Evolutionary conservation across 2,113 vertebrate species (phyloP).

Genomic region (Vanacampus margaritifer): DNA sequence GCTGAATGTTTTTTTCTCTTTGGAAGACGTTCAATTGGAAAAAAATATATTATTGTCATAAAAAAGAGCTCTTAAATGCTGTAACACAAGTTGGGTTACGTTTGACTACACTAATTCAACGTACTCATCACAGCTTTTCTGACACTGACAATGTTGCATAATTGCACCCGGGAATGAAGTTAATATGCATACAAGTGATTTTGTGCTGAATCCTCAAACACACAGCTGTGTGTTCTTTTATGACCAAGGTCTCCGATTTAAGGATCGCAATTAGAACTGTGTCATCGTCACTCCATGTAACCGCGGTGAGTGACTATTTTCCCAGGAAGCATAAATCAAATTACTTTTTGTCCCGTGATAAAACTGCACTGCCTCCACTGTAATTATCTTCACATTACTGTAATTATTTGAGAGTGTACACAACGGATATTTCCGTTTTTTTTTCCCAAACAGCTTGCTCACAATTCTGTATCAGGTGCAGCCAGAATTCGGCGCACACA

Average conservation of each 20-base stretch:
- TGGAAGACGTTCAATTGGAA: too few species aligned
- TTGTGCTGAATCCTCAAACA: slow-evolving; percentile 47
- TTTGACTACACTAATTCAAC: slow-evolving; percentile 37
- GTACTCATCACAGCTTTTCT: slow-evolving; percentile 34
- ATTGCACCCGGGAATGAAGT: slow-evolving; percentile 43
- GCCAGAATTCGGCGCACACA: slow-evolving; percentile 43
- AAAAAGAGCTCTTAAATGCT: slow-evolving; percentile 30
- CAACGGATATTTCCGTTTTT: slow-evolving; percentile 61
- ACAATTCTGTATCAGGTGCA: slow-evolving; percentile 36
- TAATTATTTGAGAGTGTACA: slow-evolving; percentile 73
- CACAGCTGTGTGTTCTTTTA: slow-evolving; percentile 24
- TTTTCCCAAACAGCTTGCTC: slow-evolving; percentile 4
- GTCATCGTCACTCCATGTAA: slow-evolving; percentile 61
- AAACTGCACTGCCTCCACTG: slow-evolving; percentile 58
- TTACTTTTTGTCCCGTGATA: slow-evolving; percentile 64
- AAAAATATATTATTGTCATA: not conserved
- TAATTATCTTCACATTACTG: slow-evolving; percentile 74
- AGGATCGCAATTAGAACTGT: slow-evolving; percentile 55
- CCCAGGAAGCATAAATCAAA: slow-evolving; percentile 68
- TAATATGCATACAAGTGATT: slow-evolving; percentile 50
- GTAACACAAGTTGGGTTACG: slow-evolving; percentile 38
- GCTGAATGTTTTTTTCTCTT: too few species aligned
- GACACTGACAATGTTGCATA: slow-evolving; percentile 28
- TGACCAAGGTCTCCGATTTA: slow-evolving; percentile 29
- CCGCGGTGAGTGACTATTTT: slow-evolving; percentile 69